phyloP scores from a whole-genome alignment of 2,113 vertebrate species.

The Leiothrix lutea region DNA sequence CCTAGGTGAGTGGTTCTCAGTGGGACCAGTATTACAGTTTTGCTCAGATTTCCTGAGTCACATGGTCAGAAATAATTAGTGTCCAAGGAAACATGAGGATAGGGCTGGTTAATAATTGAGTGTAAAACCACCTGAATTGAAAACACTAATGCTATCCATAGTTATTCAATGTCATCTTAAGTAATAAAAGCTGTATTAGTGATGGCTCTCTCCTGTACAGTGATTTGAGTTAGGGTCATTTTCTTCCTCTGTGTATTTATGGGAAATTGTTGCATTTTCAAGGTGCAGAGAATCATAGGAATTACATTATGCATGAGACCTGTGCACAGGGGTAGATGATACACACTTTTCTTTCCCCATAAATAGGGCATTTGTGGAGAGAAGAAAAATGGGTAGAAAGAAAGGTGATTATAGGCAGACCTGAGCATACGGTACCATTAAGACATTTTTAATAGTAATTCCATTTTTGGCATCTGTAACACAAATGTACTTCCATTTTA shows the following conservation, averaged over 20 bases:
- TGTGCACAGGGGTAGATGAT: not conserved
- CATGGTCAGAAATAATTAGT: slow-evolving; percentile 9
- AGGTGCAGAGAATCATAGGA: slow-evolving; percentile 57
- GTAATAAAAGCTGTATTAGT: slow-evolving; percentile 37
- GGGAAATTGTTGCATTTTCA: slow-evolving; percentile 58
- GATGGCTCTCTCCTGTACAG: slow-evolving; percentile 16
- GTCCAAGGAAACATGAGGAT: slow-evolving; percentile 20
- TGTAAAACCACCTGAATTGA: slow-evolving; percentile 13
- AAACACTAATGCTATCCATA: slow-evolving; percentile 38
- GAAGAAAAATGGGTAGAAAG: slow-evolving; percentile 14
- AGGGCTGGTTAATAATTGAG: slow-evolving; percentile 20
- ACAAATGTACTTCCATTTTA: not conserved
- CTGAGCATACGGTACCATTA: not conserved
- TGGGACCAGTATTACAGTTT: not conserved
- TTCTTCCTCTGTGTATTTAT: slow-evolving; percentile 61
- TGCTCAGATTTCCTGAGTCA: not conserved
- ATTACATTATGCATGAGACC: slow-evolving; percentile 49
- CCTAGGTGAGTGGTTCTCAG: not conserved
- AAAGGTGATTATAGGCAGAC: slow-evolving; percentile 16
- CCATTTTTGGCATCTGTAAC: slow-evolving; percentile 18
- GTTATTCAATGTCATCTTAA: slow-evolving; percentile 58
- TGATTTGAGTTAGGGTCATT: slow-evolving; percentile 53
- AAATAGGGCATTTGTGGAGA: slow-evolving; percentile 26
- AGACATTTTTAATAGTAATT: slow-evolving; percentile 47
- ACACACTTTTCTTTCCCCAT: not conserved